Percentiles rank a stretch among this genome's conserved stretches.
These are phyloP conservation scores for Drosophila rubida DNA, from an alignment of 2,888 invertebrate species.

Conservation along the genomic window DNA sequence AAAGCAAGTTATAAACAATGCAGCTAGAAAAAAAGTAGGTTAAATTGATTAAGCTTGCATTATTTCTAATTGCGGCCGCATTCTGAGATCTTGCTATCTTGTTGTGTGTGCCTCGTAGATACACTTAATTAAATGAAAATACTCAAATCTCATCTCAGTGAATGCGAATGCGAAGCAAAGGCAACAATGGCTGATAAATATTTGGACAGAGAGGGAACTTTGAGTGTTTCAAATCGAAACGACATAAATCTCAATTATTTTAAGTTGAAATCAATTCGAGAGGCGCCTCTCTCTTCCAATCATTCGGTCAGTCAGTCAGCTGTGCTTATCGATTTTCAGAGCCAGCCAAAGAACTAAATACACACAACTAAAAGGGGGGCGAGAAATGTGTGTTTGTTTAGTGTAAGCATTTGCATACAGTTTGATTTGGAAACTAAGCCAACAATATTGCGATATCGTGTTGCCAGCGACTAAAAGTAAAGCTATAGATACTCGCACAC, in stretches of 20 bases:
- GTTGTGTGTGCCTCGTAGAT: slow-evolving; percentile 6
- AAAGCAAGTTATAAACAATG: slow-evolving; percentile 33
- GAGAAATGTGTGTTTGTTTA: slow-evolving; percentile 8
- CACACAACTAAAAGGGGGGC: background rate
- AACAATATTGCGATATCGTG: slow-evolving; percentile 33
- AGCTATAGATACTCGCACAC: slow-evolving; percentile 48
- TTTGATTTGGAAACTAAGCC: slow-evolving; percentile 42
- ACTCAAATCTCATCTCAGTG: slow-evolving; percentile 16
- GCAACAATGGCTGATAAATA: slow-evolving; percentile 47
- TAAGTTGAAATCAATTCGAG: slow-evolving; percentile 27
- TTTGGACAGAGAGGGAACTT: slow-evolving; percentile 44
- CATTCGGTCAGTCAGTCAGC: slow-evolving; percentile 16
- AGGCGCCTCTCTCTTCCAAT: slow-evolving; percentile 2
- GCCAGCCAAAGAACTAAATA: slow-evolving; percentile 23
- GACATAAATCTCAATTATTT: slow-evolving; percentile 65
- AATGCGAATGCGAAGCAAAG: slow-evolving; percentile 5
- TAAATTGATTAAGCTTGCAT: slow-evolving; percentile 63
- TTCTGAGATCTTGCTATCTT: slow-evolving; percentile 5
- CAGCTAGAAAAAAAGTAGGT: slow-evolving; percentile 52
- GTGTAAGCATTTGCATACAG: slow-evolving; percentile 46
- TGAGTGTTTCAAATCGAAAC: slow-evolving; percentile 7
- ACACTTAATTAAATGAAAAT: slow-evolving; percentile 62
- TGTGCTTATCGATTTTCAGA: slow-evolving; percentile 67
- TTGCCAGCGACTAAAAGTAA: slow-evolving; percentile 15
- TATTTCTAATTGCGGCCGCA: slow-evolving; percentile 29